Conservation (phyloP, 2,888 invertebrate genomes). For the Automeris io region DNA sequence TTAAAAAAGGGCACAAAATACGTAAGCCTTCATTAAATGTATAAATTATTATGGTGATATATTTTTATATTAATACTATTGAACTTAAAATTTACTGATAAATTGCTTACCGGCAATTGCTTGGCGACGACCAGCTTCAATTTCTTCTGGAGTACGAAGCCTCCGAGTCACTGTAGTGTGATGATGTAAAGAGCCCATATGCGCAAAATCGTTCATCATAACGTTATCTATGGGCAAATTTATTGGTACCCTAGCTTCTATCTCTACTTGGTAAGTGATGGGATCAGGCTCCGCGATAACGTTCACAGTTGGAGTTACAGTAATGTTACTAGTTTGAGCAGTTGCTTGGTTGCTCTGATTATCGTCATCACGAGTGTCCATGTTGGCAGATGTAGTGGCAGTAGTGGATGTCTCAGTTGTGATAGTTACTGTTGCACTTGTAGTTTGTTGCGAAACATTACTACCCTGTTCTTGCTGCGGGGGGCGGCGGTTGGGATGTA, state of each 20-base stretch:
- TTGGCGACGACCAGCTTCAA: slow-evolving; percentile 30
- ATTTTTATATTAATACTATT: too few species aligned
- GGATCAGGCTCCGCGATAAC: slow-evolving; percentile 39
- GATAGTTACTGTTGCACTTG: background rate
- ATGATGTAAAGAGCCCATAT: slow-evolving; percentile 17
- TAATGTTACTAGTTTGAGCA: background rate
- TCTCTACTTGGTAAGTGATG: slow-evolving; percentile 49
- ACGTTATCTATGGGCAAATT: slow-evolving; percentile 42
- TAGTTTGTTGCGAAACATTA: slow-evolving; percentile 27
- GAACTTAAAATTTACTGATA: too few species aligned
- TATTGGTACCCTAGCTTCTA: slow-evolving; percentile 49
- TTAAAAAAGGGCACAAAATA: too few species aligned
- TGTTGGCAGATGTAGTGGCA: background rate
- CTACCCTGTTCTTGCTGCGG: slow-evolving; percentile 12
- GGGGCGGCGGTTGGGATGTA: slow-evolving; percentile 33
- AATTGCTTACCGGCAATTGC: slow-evolving; percentile 42
- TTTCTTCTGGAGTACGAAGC: slow-evolving; percentile 17
- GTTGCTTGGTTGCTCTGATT: background rate
- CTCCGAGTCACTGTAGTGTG: too few species aligned
- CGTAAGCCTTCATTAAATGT: too few species aligned
- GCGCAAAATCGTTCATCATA: slow-evolving; percentile 30
- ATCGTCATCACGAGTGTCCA: background rate
- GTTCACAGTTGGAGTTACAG: background rate
- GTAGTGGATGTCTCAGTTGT: background rate
- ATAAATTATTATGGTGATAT: too few species aligned